Percentiles rank a stretch among this genome's conserved stretches.
phyloP scores from a whole-genome alignment of 2,113 vertebrate genomes.

The Arvicanthis niloticus region DNA sequence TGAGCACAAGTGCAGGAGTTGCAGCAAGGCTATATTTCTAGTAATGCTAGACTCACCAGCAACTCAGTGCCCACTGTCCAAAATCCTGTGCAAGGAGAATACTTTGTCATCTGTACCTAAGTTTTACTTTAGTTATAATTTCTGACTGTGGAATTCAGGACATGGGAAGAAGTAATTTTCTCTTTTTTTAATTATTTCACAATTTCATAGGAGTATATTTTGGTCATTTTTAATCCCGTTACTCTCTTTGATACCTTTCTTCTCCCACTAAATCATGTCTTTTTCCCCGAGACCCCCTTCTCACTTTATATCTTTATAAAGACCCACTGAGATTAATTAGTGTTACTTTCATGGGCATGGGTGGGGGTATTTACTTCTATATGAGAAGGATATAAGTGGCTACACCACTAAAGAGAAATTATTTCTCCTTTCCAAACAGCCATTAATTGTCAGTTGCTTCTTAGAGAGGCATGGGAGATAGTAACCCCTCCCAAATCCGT shows the following conservation, averaged over 20 bases:
- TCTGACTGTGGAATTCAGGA: not conserved
- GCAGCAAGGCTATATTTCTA: not conserved
- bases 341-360: not conserved
- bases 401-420: not conserved
- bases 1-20: not conserved
- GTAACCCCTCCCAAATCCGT: too few species aligned
- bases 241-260: not conserved
- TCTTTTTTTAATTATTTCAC: not conserved
- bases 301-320: not conserved
- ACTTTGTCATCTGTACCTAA: not conserved
- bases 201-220: not conserved
- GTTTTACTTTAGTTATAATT: not conserved
- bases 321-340: not conserved
- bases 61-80: not conserved
- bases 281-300: not conserved
- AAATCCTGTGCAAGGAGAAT: not conserved
- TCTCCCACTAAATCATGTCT: not conserved
- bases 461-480: not conserved
- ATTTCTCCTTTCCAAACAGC: not conserved
- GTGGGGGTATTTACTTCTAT: not conserved
- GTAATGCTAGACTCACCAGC: not conserved
- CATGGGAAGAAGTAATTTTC: not conserved
- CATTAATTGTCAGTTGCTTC: not conserved
- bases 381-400: not conserved
- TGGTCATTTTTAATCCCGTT: not conserved